Base-by-base conservation (phyloP, 37 sponge, comb jelly and placozoan species). In the Crambe crambe region DNA sequence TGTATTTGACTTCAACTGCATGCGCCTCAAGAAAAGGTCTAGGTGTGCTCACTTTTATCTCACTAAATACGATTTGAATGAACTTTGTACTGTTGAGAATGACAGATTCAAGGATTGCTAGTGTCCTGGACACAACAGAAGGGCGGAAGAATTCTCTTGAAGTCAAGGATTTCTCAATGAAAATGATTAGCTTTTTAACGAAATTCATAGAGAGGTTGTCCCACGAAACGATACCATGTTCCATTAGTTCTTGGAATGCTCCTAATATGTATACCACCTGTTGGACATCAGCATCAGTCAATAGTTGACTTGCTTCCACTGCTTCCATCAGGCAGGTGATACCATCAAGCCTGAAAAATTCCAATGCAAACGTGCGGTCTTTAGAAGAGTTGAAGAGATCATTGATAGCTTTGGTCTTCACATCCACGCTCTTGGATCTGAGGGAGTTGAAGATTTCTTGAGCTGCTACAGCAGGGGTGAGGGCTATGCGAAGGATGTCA, bases 161-260 rank as follows among this genome's bases (percentile, higher is more conserved):
- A 0, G 69, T 57, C 10, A 83, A 70, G 17, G 84, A 78, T 65
- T 78, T 82, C n/a, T 86, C 83, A 23, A 83, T 73, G 75, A 91
- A 77, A 56, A 83, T 79, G 69, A 89, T 84, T 22, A 95, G 59
- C 62, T 95, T 95, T 41, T 89, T 87, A 31, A 95, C 85, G 58
- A 91, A 92, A 37, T 89, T 73, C 39, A 86, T 85, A 20, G 86
- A 80, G 32, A 95, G 78, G 0, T 78, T 71, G 35, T 85, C 80
- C 96, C 96, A 95, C 20, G 90, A 92, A 3, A 95, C 96, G 15
- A 92, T 82, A 5, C 81, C 58, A 64, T 95, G 96, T 65, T 95
- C 93, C 96, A 95, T 95, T 3, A 95, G 79, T 61, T 88, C 93
- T 27, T 83, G 86, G 42, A 92, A 95, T 10, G 82, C 85, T 20